Evolutionary conservation across 2,888 invertebrate species (phyloP), one percentile per base, ranked within the genome.

Genomic region (Ypsolopha sequella): DNA sequence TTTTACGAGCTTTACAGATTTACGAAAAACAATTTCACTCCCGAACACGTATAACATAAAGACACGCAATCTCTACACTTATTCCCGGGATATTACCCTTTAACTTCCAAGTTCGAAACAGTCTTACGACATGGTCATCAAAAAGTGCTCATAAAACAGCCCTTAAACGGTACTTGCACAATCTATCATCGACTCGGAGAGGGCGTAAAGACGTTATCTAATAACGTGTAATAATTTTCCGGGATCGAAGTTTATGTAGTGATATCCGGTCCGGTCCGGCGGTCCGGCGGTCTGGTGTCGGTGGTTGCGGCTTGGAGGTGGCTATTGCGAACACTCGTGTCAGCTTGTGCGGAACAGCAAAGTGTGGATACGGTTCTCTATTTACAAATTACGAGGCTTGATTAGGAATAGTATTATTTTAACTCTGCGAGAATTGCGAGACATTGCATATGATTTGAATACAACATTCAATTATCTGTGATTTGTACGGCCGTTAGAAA

Each of bases 181-280:
- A 39, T 39, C 9, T 39, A n/a, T n/a, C n/a, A 39, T 39, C 39
- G 9, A 6, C 6, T n/a, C n/a, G 11, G 11, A 39, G 11, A 36
- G 38, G 36, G 10, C 6, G 24, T 51, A 46, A 14, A 51, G 51
- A 44, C 41, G 47, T 41, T 46, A 64, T 70, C 70, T 49, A 49
- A 49, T 49, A 39, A 39, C 39, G 39, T 14, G 14, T 34, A 49
- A 73, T 79, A 76, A 76, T 73, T 71, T 61, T 64, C 62, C 51
- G 52, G 62, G 69, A 72, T 75, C 74, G 75, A 77, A 76, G 73
- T 77, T 76, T 75, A 76, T 76, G 46, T 39, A 47, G 33, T 41
- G 49, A 49, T 34, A 49, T 41, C n/a, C 24, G 11, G 49, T 7
- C n/a, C 24, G 11, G 49, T 2, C n/a, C 33, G 8, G 33, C 39